phyloP scores from a whole-genome alignment of 2,113 vertebrate genomes.

The Coracopsis vasa region DNA sequence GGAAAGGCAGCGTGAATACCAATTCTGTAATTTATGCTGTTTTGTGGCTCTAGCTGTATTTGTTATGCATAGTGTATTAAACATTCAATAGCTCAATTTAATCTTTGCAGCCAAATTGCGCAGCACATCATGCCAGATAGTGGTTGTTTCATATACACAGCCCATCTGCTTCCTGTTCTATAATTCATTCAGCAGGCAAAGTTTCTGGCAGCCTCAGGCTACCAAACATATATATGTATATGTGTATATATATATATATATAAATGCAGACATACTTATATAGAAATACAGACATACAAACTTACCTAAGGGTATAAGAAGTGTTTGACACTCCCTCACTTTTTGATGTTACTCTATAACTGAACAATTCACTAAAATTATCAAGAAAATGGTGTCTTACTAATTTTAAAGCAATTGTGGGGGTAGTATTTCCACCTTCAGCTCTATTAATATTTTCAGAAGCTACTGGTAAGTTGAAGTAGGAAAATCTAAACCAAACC shows the following conservation, averaged over 20 bases:
- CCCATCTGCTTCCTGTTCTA: slow-evolving; percentile 84
- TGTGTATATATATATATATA: no score
- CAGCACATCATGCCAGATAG: slow-evolving; percentile 82
- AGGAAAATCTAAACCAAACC: neutral
- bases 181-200: slow-evolving; percentile 83
- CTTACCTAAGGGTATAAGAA: slow-evolving; percentile 41
- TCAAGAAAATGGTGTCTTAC: neutral
- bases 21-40: slow-evolving; percentile 85
- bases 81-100: slow-evolving; percentile 87
- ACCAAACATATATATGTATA: neutral
- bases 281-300: neutral
- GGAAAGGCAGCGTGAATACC: slow-evolving; percentile 81
- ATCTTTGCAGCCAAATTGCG: slow-evolving; percentile 82
- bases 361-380: neutral
- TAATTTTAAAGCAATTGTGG: slow-evolving; percentile 33
- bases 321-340: slow-evolving; percentile 21
- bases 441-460: neutral
- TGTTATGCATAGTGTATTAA: slow-evolving; percentile 88
- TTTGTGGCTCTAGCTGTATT: slow-evolving; percentile 82
- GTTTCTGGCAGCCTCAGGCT: slow-evolving; percentile 76
- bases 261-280: neutral
- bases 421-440: neutral
- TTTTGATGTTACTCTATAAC: slow-evolving; percentile 4
- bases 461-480: neutral
- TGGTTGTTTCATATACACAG: slow-evolving; percentile 82